phyloP scores from a whole-genome alignment of 1,140 invertebrate genomes.

The Bacillus rossius region DNA sequence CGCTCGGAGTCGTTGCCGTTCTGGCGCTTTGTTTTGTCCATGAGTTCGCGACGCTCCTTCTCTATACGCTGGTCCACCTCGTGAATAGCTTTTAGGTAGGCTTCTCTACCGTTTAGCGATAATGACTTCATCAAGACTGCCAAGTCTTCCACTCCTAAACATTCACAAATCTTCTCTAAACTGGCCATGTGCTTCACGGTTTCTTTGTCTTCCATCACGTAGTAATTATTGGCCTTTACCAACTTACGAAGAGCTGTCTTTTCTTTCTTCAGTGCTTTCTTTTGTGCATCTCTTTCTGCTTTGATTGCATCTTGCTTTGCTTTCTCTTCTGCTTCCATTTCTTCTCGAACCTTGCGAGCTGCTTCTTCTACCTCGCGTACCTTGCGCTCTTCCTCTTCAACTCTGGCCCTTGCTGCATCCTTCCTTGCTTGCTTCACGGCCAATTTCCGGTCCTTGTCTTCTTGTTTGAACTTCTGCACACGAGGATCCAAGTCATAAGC shows the following conservation, averaged over 20 bases:
- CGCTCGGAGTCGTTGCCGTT: background rate
- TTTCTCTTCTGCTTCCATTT: conserved; percentile 73
- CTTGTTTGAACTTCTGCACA: conserved; percentile 87
- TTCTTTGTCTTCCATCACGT: conserved; percentile 64
- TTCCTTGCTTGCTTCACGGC: conserved; percentile 87
- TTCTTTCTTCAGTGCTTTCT: conserved; percentile 80
- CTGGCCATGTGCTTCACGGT: conserved; percentile 79
- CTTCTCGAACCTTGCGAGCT: conserved; percentile 67
- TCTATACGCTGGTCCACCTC: conserved; percentile 69
- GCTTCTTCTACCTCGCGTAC: conserved; percentile 58
- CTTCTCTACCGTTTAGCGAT: conserved; percentile 53
- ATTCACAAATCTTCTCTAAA: conserved; percentile 85
- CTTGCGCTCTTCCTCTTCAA: conserved; percentile 70
- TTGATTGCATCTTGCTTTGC: conserved; percentile 73
- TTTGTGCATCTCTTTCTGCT: conserved; percentile 79
- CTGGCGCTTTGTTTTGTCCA: conserved; percentile 37
- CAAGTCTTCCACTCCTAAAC: conserved; percentile 54
- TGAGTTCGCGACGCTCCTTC: conserved; percentile 59
- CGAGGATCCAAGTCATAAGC: conserved; percentile 92
- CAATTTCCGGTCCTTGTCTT: conserved; percentile 87
- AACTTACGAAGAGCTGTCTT: conserved; percentile 77
- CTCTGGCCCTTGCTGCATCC: conserved; percentile 76
- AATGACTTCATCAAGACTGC: conserved; percentile 71
- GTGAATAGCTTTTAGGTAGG: conserved; percentile 60
- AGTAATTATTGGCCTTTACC: conserved; percentile 88